phyloP scores from a whole-genome alignment of 2,797 vertebrate species.

The Microctenopoma steveboyesi region DNA sequence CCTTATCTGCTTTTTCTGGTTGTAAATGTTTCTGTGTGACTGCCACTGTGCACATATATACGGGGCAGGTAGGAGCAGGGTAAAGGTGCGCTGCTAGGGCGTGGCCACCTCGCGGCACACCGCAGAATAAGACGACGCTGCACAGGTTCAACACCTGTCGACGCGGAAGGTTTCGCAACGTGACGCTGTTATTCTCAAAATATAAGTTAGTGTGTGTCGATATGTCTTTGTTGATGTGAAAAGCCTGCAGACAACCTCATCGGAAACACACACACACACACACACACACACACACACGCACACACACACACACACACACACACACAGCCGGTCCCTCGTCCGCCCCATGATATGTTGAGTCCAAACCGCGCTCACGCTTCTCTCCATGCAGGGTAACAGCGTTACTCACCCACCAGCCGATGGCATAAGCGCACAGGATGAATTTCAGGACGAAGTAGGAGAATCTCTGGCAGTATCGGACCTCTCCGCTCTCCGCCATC shows the following conservation, averaged over 20 bases:
- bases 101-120: constrained; percentile 24
- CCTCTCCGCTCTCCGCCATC: constrained; percentile 48
- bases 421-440: constrained; percentile 65
- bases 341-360: too few relatives aligned
- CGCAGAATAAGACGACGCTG: not conserved
- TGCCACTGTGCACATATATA: too few relatives aligned
- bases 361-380: constrained; percentile 1
- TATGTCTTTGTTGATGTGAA: too few relatives aligned
- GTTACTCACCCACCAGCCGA: constrained; percentile 76
- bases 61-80: constrained; percentile 13
- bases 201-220: too few relatives aligned
- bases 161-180: not conserved
- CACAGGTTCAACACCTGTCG: constrained; percentile 40
- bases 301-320: not conserved
- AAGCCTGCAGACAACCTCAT: too few relatives aligned
- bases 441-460: constrained; percentile 72
- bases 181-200: not conserved
- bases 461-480: constrained; percentile 59
- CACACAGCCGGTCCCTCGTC: not conserved
- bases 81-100: constrained; percentile 43
- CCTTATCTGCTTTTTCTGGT: not conserved
- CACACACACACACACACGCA: not conserved
- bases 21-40: too few relatives aligned
- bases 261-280: not conserved
- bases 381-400: not conserved